These are phyloP conservation scores for Brachyhypopomus gauderio DNA, from an alignment of 2,113 vertebrate species.

Conservation along the genomic window DNA sequence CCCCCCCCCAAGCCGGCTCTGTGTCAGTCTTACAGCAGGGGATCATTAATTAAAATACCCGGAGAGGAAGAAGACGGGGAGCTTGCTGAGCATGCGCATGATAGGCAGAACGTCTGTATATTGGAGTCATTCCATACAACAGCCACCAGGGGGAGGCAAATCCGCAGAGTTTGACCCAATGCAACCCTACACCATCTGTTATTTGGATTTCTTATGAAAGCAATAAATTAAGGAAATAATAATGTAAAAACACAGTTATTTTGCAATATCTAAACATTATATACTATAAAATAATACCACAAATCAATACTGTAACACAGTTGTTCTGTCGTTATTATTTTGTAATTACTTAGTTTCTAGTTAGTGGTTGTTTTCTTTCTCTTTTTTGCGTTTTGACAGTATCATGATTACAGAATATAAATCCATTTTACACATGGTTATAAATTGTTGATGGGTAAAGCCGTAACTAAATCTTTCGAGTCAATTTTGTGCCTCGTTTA, in stretches of 20 bases:
- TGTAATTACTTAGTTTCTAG: too few relatives aligned
- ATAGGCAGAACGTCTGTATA: background rate
- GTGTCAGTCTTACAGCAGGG: constrained; percentile 18
- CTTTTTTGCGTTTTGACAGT: too few relatives aligned
- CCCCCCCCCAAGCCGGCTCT: background rate
- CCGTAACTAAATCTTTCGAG: background rate
- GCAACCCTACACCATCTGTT: background rate
- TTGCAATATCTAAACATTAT: too few relatives aligned
- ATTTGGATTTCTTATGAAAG: background rate
- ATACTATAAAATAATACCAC: too few relatives aligned
- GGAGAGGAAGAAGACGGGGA: background rate
- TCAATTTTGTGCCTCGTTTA: background rate
- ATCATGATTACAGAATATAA: too few relatives aligned
- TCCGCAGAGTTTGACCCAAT: constrained; percentile 14
- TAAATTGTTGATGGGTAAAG: background rate
- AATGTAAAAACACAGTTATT: too few relatives aligned
- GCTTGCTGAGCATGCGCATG: background rate
- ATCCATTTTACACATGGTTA: too few relatives aligned
- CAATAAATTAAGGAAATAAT: background rate
- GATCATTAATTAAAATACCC: constrained; percentile 33
- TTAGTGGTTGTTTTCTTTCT: too few relatives aligned
- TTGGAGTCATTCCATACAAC: background rate
- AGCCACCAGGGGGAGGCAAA: constrained; percentile 42
- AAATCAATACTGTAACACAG: too few relatives aligned
- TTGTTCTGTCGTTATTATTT: too few relatives aligned